These are phyloP conservation scores for Drosophila subquinaria DNA, from an alignment of 2,888 invertebrate species.

Conservation along the genomic window DNA sequence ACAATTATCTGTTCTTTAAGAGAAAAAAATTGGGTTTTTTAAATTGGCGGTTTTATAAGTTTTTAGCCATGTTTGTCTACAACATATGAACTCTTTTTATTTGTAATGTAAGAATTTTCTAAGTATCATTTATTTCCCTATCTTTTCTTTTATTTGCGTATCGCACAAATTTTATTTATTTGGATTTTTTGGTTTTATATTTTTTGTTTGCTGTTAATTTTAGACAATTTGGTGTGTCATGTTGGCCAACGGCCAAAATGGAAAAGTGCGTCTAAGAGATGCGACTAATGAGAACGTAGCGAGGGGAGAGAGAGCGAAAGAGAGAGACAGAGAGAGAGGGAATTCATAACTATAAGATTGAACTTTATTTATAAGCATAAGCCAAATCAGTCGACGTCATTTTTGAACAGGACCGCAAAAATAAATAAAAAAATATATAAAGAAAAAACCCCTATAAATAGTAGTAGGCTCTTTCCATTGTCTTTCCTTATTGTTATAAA, in stretches of 20 bases:
- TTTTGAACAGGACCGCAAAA: conserved; percentile 68
- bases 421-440: conserved; percentile 66
- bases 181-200: conserved; percentile 32
- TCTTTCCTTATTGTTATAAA: conserved; percentile 25
- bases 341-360: conserved; percentile 53
- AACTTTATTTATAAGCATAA: conserved; percentile 52
- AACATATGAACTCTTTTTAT: neutral
- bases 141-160: conserved; percentile 14
- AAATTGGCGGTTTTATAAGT: neutral
- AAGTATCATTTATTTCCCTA: conserved; percentile 18
- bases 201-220: conserved; percentile 59
- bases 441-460: conserved; percentile 70
- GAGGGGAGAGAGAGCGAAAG: neutral
- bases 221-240: conserved; percentile 78
- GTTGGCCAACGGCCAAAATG: conserved; percentile 69
- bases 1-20: no score
- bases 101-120: conserved; percentile 31
- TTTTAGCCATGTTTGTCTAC: neutral
- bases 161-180: conserved; percentile 36
- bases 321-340: conserved; percentile 5
- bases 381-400: conserved; percentile 70
- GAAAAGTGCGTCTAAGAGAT: conserved; percentile 63
- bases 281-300: conserved; percentile 37
- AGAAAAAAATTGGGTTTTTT: neutral
- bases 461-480: conserved; percentile 41